These are phyloP conservation scores for Sesamia nonagrioides DNA, from an alignment of 1,140 invertebrate genomes.

Conservation along the genomic window DNA sequence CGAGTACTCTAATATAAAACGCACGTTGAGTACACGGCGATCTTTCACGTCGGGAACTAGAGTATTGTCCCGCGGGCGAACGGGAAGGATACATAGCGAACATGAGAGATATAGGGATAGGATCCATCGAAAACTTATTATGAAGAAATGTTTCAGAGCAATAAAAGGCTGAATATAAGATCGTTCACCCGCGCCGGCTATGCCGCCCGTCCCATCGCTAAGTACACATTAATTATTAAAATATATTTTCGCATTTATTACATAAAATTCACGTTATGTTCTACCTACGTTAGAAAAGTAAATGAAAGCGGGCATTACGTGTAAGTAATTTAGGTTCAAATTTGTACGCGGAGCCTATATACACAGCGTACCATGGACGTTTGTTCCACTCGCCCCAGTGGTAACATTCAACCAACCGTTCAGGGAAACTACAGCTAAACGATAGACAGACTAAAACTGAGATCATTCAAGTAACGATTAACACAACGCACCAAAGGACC, in stretches of 20 bases:
- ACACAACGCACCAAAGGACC: constrained; percentile 54
- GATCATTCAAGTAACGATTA: constrained; percentile 65
- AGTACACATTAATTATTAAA: constrained; percentile 87
- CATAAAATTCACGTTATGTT: constrained; percentile 87
- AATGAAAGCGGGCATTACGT: constrained; percentile 83
- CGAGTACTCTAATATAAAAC: constrained; percentile 50
- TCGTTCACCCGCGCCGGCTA: constrained; percentile 83
- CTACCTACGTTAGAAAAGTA: constrained; percentile 86
- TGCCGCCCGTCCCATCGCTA: constrained; percentile 82
- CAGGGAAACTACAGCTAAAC: constrained; percentile 63
- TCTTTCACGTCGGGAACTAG: constrained; percentile 73
- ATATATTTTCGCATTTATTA: constrained; percentile 87
- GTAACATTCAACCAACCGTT: constrained; percentile 60
- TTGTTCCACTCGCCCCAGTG: constrained; percentile 75
- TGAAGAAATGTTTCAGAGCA: constrained; percentile 41
- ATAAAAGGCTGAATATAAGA: constrained; percentile 8
- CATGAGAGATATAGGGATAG: constrained; percentile 52
- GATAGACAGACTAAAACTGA: constrained; percentile 66
- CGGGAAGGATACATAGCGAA: constrained; percentile 59
- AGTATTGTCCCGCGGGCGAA: constrained; percentile 85
- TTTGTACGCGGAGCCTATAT: constrained; percentile 86
- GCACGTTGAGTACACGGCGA: constrained; percentile 78
- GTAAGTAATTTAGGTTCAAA: constrained; percentile 82
- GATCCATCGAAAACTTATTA: constrained; percentile 10
- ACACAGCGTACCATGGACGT: constrained; percentile 87